phyloP scores from a whole-genome alignment of 1,140 invertebrate species.

The Drosophila tristis region DNA sequence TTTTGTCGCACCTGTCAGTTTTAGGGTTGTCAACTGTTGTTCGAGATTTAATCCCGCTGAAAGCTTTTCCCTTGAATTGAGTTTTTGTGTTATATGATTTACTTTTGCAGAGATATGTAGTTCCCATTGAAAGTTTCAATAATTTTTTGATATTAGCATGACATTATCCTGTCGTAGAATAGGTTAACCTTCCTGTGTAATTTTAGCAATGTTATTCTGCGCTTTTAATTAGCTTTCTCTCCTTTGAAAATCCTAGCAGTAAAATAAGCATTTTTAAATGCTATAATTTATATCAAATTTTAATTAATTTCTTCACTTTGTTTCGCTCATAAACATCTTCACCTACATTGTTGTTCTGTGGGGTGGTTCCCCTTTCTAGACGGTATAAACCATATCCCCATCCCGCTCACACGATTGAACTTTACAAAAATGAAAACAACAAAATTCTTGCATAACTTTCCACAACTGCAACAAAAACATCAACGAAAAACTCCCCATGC shows the following conservation, averaged over 20 bases:
- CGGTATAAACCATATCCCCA: neutral
- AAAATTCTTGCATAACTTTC: conserved; percentile 72
- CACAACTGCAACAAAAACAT: conserved; percentile 11
- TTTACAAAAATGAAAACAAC: conserved; percentile 19
- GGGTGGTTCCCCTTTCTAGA: neutral
- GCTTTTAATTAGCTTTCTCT: too few relatives aligned
- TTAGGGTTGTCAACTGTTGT: conserved; percentile 13
- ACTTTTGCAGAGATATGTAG: neutral
- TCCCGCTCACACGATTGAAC: conserved; percentile 6
- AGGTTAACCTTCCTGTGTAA: too few relatives aligned
- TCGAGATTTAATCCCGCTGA: conserved; percentile 7
- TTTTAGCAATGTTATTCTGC: too few relatives aligned
- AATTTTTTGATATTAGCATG: too few relatives aligned
- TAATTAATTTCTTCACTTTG: neutral
- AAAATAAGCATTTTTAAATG: too few relatives aligned
- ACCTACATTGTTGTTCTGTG: too few relatives aligned
- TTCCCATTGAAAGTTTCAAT: neutral
- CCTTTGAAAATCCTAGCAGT: too few relatives aligned
- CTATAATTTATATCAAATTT: too few relatives aligned
- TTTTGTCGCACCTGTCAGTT: conserved; percentile 29
- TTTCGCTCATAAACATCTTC: neutral
- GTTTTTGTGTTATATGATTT: too few relatives aligned
- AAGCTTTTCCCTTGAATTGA: neutral
- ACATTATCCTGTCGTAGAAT: too few relatives aligned
- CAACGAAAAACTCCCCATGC: conserved; percentile 7